These are phyloP conservation scores for Pipistrellus pygmaeus DNA, from an alignment of 2,797 vertebrate species.

Conservation along the genomic window DNA sequence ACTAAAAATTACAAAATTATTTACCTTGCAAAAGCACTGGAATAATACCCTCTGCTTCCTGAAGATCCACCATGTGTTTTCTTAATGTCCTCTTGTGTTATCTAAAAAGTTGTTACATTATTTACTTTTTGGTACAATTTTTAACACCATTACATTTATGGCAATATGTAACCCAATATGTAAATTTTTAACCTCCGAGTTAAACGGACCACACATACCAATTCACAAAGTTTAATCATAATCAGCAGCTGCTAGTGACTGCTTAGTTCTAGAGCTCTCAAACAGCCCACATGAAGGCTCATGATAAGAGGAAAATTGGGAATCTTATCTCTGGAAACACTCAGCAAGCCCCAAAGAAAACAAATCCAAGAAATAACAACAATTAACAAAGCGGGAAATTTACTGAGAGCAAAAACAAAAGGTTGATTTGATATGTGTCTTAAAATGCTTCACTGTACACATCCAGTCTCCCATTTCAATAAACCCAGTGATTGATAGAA, in stretches of 20 bases:
- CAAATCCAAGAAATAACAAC: constrained; percentile 8
- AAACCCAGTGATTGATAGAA: not conserved
- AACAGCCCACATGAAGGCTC: not conserved
- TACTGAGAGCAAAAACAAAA: constrained; percentile 41
- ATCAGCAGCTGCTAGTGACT: not conserved
- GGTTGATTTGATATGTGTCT: not conserved
- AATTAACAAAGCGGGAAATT: constrained; percentile 29
- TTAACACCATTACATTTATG: constrained; percentile 16
- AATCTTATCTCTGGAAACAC: constrained; percentile 40
- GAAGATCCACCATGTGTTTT: constrained; percentile 98
- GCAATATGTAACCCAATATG: constrained; percentile 42
- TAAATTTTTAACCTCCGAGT: constrained; percentile 35
- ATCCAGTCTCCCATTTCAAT: not conserved
- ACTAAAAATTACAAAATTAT: constrained; percentile 54
- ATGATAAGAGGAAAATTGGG: not conserved
- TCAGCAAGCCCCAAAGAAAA: constrained; percentile 1
- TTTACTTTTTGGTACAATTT: constrained; percentile 23
- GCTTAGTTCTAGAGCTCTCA: not conserved
- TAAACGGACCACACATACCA: not conserved
- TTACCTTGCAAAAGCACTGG: constrained; percentile 99
- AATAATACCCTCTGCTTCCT: constrained; percentile 98
- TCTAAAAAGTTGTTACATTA: constrained; percentile 87
- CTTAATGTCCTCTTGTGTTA: constrained; percentile 99
- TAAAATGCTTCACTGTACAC: constrained; percentile 14
- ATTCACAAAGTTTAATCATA: constrained; percentile 49